Base-by-base conservation (phyloP, 2,113 vertebrate genomes). In the Geococcyx californianus region DNA sequence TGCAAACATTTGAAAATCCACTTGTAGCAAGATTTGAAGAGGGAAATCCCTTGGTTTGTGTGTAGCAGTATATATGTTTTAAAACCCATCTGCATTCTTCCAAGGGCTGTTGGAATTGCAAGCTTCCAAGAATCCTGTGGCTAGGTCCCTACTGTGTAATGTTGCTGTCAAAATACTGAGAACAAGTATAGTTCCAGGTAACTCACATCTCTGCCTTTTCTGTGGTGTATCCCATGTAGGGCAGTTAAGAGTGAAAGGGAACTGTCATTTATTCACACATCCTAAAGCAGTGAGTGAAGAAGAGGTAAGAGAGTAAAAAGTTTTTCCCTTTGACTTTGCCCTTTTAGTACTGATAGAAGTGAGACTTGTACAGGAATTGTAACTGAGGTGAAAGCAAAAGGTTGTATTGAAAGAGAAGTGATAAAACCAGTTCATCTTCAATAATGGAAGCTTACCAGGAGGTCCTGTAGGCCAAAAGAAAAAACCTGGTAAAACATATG, bases 1-100 rank as follows among this genome's bases (percentile, higher is more conserved):
- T 91, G 72, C 38, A 90, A 95, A 91, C 64, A 38, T 89, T 95
- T 90, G 67, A 94, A 96, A 96, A 87, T 66, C 58, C 40, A 80
- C 45, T 63, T 73, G 40, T 55, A 45, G 44, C 45, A 26, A 94
- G 83, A 85, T 79, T 93, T 91, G 67, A 89, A 94, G 91, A 87
- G 15, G 42, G 52, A 80, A 85, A 44, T 55, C 15, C 49, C 60
- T 17, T 20, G 79, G 36, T 66, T 79, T 47, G 16, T 87, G 56
- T 80, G 67, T 54, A 74, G 79, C 38, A 75, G 13, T 64, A 13
- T 87, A 49, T 45, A 49, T 45, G 31, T 66, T 97, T 94, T 96
- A 94, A 96, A 91, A 95, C 18, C 34, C 58, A 77, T 74, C 45
- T 95, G 11, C 7, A 26, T 54, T 26, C 64, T 94, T 68, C 76